These are phyloP conservation scores for Acrocera orbiculus DNA, from an alignment of 2,888 invertebrate species.

Conservation along the genomic window DNA sequence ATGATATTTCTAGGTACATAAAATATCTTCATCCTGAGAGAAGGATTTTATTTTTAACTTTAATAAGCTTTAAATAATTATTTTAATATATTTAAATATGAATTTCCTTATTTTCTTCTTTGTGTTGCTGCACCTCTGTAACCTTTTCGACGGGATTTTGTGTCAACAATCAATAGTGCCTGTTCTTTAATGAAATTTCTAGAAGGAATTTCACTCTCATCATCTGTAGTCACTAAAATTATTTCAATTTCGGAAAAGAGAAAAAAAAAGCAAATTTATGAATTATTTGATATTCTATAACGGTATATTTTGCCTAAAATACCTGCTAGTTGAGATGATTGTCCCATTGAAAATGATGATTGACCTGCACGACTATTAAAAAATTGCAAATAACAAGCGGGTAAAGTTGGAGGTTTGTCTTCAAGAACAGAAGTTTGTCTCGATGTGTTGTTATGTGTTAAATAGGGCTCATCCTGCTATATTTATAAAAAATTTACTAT, in stretches of 20 bases:
- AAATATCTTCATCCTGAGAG: too few species aligned
- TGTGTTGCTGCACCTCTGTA: slow-evolving; percentile 34
- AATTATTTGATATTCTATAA: not conserved
- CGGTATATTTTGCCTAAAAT: slow-evolving; percentile 7
- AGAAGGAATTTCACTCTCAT: slow-evolving; percentile 71
- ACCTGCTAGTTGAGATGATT: slow-evolving; percentile 27
- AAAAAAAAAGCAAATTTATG: not conserved
- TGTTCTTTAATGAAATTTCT: slow-evolving; percentile 62
- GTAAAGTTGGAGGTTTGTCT: slow-evolving; percentile 28
- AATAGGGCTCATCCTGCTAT: slow-evolving; percentile 1
- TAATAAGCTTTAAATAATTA: too few species aligned
- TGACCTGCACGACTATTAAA: slow-evolving; percentile 26
- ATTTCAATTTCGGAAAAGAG: not conserved
- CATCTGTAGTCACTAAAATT: slow-evolving; percentile 42
- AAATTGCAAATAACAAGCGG: slow-evolving; percentile 29
- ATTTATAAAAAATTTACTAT: too few species aligned
- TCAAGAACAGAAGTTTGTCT: slow-evolving; percentile 15
- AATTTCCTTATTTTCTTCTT: slow-evolving; percentile 16
- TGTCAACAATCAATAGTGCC: slow-evolving; percentile 66
- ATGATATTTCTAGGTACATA: too few species aligned
- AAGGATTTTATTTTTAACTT: too few species aligned
- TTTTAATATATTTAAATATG: not conserved
- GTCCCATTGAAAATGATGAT: slow-evolving; percentile 28
- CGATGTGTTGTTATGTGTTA: slow-evolving; percentile 2
- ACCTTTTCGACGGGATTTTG: slow-evolving; percentile 61